These are phyloP conservation scores for Drosophila quadrilineata DNA, from an alignment of 1,140 invertebrate genomes.

Conservation along the genomic window DNA sequence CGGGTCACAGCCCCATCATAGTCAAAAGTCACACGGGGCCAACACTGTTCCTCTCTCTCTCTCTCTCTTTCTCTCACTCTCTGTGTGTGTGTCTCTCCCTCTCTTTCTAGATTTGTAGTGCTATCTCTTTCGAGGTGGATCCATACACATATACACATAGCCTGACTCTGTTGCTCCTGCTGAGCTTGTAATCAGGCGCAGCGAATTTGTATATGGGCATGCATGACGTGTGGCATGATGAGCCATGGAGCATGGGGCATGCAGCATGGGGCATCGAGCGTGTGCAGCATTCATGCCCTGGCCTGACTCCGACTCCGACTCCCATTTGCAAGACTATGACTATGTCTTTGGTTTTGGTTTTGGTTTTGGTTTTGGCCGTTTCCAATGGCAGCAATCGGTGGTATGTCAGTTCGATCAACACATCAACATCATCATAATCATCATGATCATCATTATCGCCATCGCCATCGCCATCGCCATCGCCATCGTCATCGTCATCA, in stretches of 20 bases:
- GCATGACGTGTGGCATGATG: slow-evolving; percentile 73
- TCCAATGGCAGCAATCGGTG: not conserved
- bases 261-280: slow-evolving; percentile 32
- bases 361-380: no score
- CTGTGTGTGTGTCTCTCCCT: not conserved
- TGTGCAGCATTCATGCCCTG: slow-evolving; percentile 43
- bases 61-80: not conserved
- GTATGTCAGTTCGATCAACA: slow-evolving; percentile 32
- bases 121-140: no score
- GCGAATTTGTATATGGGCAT: slow-evolving; percentile 78
- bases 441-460: slow-evolving; percentile 34
- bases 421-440: slow-evolving; percentile 39
- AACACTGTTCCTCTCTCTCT: not conserved
- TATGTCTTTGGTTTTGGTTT: no score
- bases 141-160: not conserved
- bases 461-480: not conserved
- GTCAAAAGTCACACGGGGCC: slow-evolving; percentile 57
- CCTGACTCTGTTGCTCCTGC: not conserved
- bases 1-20: slow-evolving; percentile 61
- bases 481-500: slow-evolving; percentile 19
- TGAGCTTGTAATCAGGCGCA: slow-evolving; percentile 75
- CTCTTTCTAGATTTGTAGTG: no score
- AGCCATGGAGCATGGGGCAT: slow-evolving; percentile 49
- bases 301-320: slow-evolving; percentile 12
- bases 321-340: slow-evolving; percentile 23